Conservation (phyloP, 2,888 invertebrate genomes). For the Eilema caniola region DNA sequence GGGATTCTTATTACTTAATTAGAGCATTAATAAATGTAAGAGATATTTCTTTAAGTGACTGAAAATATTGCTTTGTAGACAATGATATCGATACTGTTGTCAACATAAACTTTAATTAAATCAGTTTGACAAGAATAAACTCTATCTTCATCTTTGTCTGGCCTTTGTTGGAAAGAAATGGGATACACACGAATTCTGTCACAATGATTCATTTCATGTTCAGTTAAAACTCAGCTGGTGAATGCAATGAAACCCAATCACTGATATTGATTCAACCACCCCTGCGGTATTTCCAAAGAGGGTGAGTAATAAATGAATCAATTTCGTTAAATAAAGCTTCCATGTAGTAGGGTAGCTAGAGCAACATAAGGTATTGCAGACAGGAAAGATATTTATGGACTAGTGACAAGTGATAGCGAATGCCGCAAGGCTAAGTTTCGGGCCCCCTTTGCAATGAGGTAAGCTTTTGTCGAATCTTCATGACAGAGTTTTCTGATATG, state of each 20-base stretch:
- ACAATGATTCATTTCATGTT: not conserved
- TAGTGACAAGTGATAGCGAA: not conserved
- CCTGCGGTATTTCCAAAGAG: conserved; percentile 7
- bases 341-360: not conserved
- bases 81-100: too few species aligned
- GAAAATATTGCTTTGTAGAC: too few species aligned
- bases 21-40: too few species aligned
- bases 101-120: too few species aligned
- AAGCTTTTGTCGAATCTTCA: not conserved
- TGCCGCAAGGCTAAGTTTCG: not conserved
- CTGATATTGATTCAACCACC: conserved; percentile 5
- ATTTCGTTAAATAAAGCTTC: conserved; percentile 5
- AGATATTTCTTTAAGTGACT: too few species aligned
- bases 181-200: not conserved
- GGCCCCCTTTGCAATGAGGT: not conserved
- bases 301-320: not conserved
- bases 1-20: too few species aligned
- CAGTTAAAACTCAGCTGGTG: conserved; percentile 1
- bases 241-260: not conserved
- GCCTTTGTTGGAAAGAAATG: too few species aligned
- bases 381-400: not conserved
- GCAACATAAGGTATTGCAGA: not conserved
- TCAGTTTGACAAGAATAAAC: too few species aligned
- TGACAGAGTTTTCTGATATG: too few species aligned
- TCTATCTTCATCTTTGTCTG: too few species aligned